Conservation (phyloP, 2,888 invertebrate species). For the Pammene aurita region DNA sequence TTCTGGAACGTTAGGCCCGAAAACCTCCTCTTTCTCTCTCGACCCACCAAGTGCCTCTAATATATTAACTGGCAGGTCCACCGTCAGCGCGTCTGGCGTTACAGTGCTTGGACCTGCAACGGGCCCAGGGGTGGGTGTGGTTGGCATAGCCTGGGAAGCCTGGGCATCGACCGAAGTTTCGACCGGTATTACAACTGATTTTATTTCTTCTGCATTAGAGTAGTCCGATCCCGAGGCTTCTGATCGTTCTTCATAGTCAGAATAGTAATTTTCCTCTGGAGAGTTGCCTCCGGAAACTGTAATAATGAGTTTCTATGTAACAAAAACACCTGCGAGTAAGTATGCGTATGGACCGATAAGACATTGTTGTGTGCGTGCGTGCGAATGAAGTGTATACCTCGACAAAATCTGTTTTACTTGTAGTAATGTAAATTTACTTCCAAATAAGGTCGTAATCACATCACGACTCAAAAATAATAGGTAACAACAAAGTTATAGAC, state of each 20-base stretch:
- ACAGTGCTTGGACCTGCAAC: not conserved
- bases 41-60: slow-evolving; percentile 12
- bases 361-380: not conserved
- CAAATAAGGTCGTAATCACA: slow-evolving; percentile 11
- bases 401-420: not conserved
- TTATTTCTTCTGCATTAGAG: slow-evolving; percentile 3
- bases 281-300: slow-evolving; percentile 20
- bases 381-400: not conserved
- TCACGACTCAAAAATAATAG: slow-evolving; percentile 9
- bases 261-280: not conserved
- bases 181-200: slow-evolving; percentile 8
- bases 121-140: not conserved
- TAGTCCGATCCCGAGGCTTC: slow-evolving; percentile 15
- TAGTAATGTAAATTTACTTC: no score
- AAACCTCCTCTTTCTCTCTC: slow-evolving; percentile 15
- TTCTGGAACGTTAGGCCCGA: slow-evolving; percentile 15
- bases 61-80: slow-evolving; percentile 7
- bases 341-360: not conserved
- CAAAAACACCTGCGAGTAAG: not conserved
- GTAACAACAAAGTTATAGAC: not conserved
- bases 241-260: not conserved
- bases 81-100: not conserved
- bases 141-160: not conserved
- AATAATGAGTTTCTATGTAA: slow-evolving; percentile 1
- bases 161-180: not conserved